Percentiles rank a stretch among this genome's conserved stretches.
phyloP scores from a whole-genome alignment of 2,113 vertebrate genomes.

The Orycteropus afer region DNA sequence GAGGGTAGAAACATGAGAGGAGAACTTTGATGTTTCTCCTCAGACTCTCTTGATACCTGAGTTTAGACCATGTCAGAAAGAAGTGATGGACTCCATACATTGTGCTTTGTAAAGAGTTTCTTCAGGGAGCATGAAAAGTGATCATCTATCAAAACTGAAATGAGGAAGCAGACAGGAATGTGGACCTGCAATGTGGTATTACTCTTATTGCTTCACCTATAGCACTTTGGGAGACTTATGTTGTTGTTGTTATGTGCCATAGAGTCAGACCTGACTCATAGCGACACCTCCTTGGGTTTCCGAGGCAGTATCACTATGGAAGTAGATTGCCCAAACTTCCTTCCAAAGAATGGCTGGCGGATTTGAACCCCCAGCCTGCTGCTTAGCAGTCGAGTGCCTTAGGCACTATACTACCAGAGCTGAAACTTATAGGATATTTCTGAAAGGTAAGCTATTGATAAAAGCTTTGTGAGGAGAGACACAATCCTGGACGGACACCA shows the following conservation, averaged over 20 bases:
- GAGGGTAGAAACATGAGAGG: fast-evolving
- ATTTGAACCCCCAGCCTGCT: too few species aligned
- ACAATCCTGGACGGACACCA: background rate
- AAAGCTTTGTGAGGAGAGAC: background rate
- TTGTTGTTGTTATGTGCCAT: too few species aligned
- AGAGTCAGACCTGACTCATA: too few species aligned
- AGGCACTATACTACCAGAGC: too few species aligned
- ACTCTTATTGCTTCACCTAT: background rate
- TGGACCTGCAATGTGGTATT: background rate
- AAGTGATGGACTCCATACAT: background rate
- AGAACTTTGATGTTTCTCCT: background rate
- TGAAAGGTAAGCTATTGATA: background rate
- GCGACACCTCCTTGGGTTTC: too few species aligned
- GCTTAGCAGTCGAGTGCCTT: too few species aligned
- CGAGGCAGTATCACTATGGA: too few species aligned
- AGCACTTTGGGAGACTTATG: background rate
- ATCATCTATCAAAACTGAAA: background rate
- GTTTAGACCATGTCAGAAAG: background rate
- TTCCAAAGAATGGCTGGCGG: too few species aligned
- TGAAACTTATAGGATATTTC: background rate
- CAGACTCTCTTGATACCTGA: background rate
- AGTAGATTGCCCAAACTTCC: too few species aligned
- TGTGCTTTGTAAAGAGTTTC: background rate
- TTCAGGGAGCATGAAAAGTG: background rate
- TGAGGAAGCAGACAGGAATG: background rate